Percentiles rank a stretch among this genome's conserved stretches.
These are phyloP conservation scores for Galaxias olidus DNA, from an alignment of 2,797 vertebrate genomes.

Conservation along the genomic window DNA sequence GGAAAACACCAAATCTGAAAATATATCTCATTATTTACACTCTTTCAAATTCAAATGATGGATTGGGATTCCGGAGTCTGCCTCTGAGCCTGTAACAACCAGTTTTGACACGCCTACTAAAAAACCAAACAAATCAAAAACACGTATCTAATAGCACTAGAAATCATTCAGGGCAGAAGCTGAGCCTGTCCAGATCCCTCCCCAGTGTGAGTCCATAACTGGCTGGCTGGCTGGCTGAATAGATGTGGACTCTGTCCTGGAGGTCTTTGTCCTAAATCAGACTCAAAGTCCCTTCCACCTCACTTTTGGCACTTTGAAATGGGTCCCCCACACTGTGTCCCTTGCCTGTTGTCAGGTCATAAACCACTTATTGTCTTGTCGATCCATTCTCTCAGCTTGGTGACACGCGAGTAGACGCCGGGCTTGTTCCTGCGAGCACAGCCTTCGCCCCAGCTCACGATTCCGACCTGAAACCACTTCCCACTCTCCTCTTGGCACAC, in stretches of 20 bases:
- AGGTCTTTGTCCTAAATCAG: constrained; percentile 32
- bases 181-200: neutral
- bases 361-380: constrained; percentile 53
- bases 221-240: constrained; percentile 25
- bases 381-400: constrained; percentile 77
- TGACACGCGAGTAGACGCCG: constrained; percentile 75
- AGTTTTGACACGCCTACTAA: neutral
- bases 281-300: constrained; percentile 46
- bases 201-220: constrained; percentile 5
- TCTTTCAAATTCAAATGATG: constrained; percentile 4
- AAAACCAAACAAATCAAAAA: neutral
- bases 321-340: constrained; percentile 9
- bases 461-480: constrained; percentile 81
- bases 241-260: neutral
- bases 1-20: neutral
- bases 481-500: constrained; percentile 75
- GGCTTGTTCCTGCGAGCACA: constrained; percentile 80
- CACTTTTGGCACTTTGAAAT: neutral
- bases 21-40: constrained; percentile 20
- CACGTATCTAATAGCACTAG: neutral
- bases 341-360: constrained; percentile 29
- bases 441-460: constrained; percentile 84
- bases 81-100: neutral
- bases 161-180: neutral
- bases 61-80: constrained; percentile 18